A percentile compares a stretch with the other conserved stretches of the same genome.
These are phyloP conservation scores for Trididemnum clinides DNA, from an alignment of 23 tunicate genomes.

Conservation along the genomic window DNA sequence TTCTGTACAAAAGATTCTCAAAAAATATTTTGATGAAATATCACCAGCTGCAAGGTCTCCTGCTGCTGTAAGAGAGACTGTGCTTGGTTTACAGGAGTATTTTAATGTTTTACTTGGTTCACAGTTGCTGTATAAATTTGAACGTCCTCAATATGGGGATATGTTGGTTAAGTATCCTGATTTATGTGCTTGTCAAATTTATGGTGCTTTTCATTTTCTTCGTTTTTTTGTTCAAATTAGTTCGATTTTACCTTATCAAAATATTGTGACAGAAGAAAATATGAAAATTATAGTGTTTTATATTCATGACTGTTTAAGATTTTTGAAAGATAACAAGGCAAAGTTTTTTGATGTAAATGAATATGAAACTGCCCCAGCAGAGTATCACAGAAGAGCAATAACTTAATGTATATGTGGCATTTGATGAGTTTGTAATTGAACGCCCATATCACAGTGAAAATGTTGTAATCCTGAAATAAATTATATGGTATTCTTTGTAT, in stretches of 20 bases:
- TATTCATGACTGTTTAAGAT: constrained; percentile 18
- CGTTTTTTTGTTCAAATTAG: constrained; percentile 67
- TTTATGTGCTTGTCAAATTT: constrained; percentile 57
- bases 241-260: constrained; percentile 8
- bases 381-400: constrained; percentile 81
- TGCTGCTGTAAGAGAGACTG: constrained; percentile 43
- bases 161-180: constrained; percentile 65
- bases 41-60: neutral
- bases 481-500: too few relatives aligned
- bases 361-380: constrained; percentile 87
- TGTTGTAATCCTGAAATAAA: too few relatives aligned
- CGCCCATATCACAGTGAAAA: too few relatives aligned
- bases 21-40: constrained; percentile 52
- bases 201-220: constrained; percentile 84
- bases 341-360: constrained; percentile 58
- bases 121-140: constrained; percentile 86
- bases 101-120: constrained; percentile 89
- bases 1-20: constrained; percentile 64
- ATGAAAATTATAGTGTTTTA: neutral
- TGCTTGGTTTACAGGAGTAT: constrained; percentile 68
- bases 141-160: constrained; percentile 90
- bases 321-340: constrained; percentile 11
- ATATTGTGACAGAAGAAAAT: neutral
- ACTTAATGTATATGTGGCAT: too few relatives aligned
- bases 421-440: too few relatives aligned